Evolutionary conservation across 1,140 invertebrate species (phyloP), one percentile per base, ranked within the genome.

Genomic region (Chironomus striatipennis): DNA sequence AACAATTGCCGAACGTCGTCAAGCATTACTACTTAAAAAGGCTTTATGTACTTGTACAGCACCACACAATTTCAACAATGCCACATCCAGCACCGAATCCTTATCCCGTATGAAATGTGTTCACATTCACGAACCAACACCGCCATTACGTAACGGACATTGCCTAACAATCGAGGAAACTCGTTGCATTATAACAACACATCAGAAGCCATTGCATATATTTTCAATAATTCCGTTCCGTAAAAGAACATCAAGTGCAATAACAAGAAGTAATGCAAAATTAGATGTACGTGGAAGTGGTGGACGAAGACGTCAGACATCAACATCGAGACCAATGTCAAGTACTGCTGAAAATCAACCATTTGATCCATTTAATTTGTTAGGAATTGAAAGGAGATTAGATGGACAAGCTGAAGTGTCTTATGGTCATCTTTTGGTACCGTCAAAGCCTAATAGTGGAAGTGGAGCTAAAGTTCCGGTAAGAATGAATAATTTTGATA

Each of bases 321-420:
- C 92, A 7, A 91, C 90, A 24, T 90, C 90, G 75, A 87, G 93
- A 76, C 94, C 94, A 8, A 80, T 96, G 21, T 94, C 93, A 21
- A 86, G 92, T 6, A 92, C 94, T 42, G 93, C 89, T 78, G 93
- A 96, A 84, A 90, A 88, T 77, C 92, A 93, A 80, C 87, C 89
- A 74, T 85, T 90, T 65, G 94, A 96, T 86, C 91, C 93, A 12
- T 93, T 93, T 83, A 90, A 93, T 83, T 85, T 93, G 17, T 81
- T 96, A 24, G 93, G 93, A 64, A 87, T 95, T 75, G 91, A 94
- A 79, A 87, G 87, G 82, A 88, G 89, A 64, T 90, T 92, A 80
- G 93, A 95, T 83, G 94, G 93, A 75, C 92, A 92, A 84, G 20
- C 84, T 79, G 91, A 93, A 83, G 90, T 95, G 77, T 96, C 94